Base-by-base conservation (phyloP, 2,113 vertebrate genomes). In the Cebus imitator region DNA sequence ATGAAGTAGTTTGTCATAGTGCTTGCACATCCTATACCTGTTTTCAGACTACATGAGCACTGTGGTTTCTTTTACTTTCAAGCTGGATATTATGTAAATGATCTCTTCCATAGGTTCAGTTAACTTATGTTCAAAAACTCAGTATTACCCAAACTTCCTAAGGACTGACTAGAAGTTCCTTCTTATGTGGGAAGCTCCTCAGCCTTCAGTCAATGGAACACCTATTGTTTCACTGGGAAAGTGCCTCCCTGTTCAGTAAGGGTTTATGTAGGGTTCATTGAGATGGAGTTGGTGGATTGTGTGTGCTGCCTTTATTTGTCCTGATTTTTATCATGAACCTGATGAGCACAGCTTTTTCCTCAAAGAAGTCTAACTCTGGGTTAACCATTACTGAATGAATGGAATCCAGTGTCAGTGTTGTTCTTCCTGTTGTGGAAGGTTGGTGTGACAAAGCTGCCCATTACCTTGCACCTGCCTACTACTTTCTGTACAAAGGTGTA, bases 61-160 rank as follows among this genome's bases (percentile, higher is more conserved):
- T 70, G 12, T 73, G 68, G 37, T 90, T 92, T 96, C 73, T 87
- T 92, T 83, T 79, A 35, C 30, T 87, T 75, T 80, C 52, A 91
- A 64, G 45, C 37, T 91, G 87, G 32, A 17, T 88, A 55, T 89
- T 52, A 55, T 35, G 23, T 50, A 45, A 83, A 78, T 52, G 17
- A n/a, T 76, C 16, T 82, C 48, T 55, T 83, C 55, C 58, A 68
- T 58, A 66, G 32, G 25, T 95, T 68, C 76, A 27, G 35, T 45
- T 80, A 70, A 43, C 16, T 27, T 73, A 3, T 14, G 40, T 76
- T n/a, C 11, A n/a, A 68, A 73, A 91, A 72, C 13, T 70, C 40
- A 85, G 50, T n/a, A 20, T 91, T 76, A 23, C 48, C 55, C 81
- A 81, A 76, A 76, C 87, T 82, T 97, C n/a, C 37, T 87, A 72